These are phyloP conservation scores for Hippocampus zosterae DNA, from an alignment of 2,113 vertebrate genomes.

Conservation along the genomic window DNA sequence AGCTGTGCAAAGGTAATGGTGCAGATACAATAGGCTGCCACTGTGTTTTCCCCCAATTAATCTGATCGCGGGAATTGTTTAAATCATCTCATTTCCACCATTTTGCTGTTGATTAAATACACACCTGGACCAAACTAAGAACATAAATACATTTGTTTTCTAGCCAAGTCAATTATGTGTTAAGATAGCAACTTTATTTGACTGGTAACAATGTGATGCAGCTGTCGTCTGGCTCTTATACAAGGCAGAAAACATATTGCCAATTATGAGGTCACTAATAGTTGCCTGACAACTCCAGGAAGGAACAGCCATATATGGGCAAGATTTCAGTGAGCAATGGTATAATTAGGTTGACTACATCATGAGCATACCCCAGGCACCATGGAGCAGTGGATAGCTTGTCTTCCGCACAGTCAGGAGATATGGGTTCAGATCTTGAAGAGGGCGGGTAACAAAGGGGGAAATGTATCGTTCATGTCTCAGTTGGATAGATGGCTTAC, in stretches of 20 bases:
- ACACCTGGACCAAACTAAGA: conserved; percentile 8
- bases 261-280: not conserved
- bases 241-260: not conserved
- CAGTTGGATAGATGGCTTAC: conserved; percentile 50
- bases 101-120: conserved; percentile 24
- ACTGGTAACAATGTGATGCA: not conserved
- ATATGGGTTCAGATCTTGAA: too few species aligned
- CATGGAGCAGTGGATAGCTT: not conserved
- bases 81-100: conserved; percentile 36
- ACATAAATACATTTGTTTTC: conserved; percentile 1
- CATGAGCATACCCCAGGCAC: not conserved
- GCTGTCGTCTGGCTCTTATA: not conserved
- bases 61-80: conserved; percentile 35
- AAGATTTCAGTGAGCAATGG: not conserved
- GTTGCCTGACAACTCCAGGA: not conserved
- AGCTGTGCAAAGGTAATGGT: conserved; percentile 46
- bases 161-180: conserved; percentile 2
- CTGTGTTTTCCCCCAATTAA: conserved; percentile 41
- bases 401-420: not conserved
- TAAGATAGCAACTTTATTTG: not conserved
- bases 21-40: conserved; percentile 44
- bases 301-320: conserved; percentile 7
- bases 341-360: not conserved
- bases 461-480: conserved; percentile 26
- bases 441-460: conserved; percentile 13